Percentiles rank a stretch among this genome's conserved stretches.
Conservation (phyloP, 2,113 vertebrate species). For the Eclectus roratus region DNA sequence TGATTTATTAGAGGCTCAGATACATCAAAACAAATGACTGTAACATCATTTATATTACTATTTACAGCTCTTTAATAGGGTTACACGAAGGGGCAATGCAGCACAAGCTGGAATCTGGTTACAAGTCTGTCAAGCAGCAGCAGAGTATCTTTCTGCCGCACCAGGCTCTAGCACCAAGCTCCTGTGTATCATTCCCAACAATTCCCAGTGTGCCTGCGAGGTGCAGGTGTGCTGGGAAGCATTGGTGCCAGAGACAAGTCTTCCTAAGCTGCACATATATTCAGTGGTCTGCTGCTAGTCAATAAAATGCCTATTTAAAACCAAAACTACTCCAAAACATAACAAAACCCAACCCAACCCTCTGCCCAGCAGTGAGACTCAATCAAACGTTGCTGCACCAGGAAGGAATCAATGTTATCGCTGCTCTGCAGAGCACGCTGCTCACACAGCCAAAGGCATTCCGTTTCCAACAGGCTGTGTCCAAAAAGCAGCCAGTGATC, state of each 20-base stretch:
- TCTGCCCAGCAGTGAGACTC: not conserved
- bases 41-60: constrained; percentile 80
- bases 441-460: not conserved
- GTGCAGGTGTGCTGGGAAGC: not conserved
- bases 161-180: not conserved
- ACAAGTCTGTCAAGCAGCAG: constrained; percentile 44
- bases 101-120: constrained; percentile 56
- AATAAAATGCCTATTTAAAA: not conserved
- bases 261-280: not conserved
- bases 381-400: not conserved
- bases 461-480: not conserved
- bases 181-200: not conserved
- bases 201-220: accelerated
- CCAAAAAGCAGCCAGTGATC: not conserved
- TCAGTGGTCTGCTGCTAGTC: not conserved
- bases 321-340: not conserved
- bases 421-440: not conserved
- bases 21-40: constrained; percentile 83
- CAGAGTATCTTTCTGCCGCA: not conserved
- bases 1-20: constrained; percentile 81
- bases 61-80: constrained; percentile 80
- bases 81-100: constrained; percentile 68
- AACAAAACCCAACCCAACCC: not conserved
- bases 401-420: not conserved
- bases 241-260: not conserved